Evolutionary conservation across 2,113 vertebrate genomes (phyloP).

Genomic region (Smithornis capensis): DNA sequence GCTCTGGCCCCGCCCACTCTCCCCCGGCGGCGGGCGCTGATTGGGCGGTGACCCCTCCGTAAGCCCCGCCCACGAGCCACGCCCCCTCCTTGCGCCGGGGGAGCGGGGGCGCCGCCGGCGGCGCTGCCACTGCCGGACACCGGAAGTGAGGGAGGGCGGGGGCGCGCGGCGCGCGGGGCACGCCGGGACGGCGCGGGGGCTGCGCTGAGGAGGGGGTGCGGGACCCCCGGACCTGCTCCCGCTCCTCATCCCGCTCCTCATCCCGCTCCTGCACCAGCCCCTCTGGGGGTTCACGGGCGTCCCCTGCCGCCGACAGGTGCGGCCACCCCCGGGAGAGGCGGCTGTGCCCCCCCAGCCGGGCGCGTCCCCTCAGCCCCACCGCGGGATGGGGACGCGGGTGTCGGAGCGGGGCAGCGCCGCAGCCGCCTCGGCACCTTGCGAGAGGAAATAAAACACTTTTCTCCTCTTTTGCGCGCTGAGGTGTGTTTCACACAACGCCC

Average conservation of each 20-base stretch:
- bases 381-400: background rate
- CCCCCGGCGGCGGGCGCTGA: background rate
- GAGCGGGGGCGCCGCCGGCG: constrained; percentile 7
- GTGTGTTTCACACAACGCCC: background rate
- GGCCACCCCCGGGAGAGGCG: background rate
- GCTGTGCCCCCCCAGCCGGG: background rate
- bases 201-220: background rate
- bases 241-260: rapidly evolving
- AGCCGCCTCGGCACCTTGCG: background rate
- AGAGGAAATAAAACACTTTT: background rate
- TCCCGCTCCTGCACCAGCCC: too few species aligned
- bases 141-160: constrained; percentile 63
- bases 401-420: background rate
- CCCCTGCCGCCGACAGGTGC: background rate
- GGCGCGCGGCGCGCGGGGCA: background rate
- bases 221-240: rapidly evolving
- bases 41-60: too few species aligned
- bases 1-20: too few species aligned
- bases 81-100: background rate
- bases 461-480: rapidly evolving
- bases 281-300: background rate
- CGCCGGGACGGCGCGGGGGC: background rate
- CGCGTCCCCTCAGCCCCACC: background rate
- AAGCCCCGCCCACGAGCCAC: background rate
- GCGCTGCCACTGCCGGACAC: constrained; percentile 58